These are phyloP conservation scores for Xiphophorus maculatus DNA, from an alignment of 2,113 vertebrate genomes.

Conservation along the genomic window DNA sequence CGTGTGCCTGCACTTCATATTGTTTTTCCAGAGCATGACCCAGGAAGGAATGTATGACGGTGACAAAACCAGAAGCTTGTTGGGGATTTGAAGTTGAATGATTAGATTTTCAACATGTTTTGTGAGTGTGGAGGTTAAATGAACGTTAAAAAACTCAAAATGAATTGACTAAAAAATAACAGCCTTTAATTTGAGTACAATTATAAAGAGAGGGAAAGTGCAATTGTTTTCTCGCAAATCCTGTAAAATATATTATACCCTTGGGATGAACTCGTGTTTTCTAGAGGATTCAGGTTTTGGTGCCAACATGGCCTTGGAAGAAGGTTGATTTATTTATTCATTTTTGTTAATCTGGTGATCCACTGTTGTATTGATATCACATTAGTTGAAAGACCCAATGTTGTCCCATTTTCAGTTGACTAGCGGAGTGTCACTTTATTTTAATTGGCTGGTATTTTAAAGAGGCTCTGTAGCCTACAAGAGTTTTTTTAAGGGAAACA, in stretches of 20 bases:
- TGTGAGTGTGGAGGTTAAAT: neutral
- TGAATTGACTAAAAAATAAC: neutral
- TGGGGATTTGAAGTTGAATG: neutral
- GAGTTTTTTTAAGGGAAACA: neutral
- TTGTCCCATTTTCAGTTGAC: no score
- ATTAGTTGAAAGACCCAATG: neutral
- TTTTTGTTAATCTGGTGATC: no score
- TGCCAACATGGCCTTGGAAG: no score
- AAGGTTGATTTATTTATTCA: neutral
- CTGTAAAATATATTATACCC: no score
- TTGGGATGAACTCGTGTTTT: neutral
- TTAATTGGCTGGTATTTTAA: no score
- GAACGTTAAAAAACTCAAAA: no score
- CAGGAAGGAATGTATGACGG: rapidly evolving
- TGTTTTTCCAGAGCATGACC: neutral
- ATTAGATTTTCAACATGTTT: neutral
- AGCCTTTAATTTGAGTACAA: neutral
- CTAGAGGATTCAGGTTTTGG: neutral
- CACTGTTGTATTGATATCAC: neutral
- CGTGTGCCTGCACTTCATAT: neutral
- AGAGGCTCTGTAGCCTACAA: neutral
- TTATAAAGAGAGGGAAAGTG: neutral
- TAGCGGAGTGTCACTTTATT: neutral
- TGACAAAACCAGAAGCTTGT: neutral
- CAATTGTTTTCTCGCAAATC: neutral